These are phyloP conservation scores for Paracentrotus lividus DNA, from an alignment of 53 echinoderm and acorn worm genomes.

Conservation along the genomic window DNA sequence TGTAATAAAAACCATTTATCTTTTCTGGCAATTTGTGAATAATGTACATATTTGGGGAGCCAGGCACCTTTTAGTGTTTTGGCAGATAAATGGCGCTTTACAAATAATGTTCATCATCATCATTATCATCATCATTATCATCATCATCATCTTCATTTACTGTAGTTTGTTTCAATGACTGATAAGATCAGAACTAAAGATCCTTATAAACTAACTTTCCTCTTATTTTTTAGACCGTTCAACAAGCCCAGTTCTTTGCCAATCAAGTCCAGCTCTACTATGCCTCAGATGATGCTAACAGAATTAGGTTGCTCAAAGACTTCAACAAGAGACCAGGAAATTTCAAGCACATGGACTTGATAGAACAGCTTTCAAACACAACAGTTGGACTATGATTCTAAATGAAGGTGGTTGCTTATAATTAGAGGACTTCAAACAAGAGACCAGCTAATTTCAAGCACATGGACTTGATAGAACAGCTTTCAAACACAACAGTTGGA, in stretches of 20 bases:
- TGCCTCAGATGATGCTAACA: constrained; percentile 74
- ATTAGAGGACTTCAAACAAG: constrained; percentile 74
- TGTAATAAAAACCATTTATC: too few relatives aligned
- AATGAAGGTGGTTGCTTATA: constrained; percentile 36
- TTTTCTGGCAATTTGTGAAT: too few relatives aligned
- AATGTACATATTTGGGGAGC: too few relatives aligned
- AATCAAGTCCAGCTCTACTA: constrained; percentile 97
- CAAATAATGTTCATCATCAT: too few relatives aligned
- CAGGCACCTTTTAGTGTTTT: too few relatives aligned
- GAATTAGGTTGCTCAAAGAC: constrained; percentile 70
- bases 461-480: constrained; percentile 73
- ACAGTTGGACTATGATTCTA: background rate
- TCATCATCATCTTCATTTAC: too few relatives aligned
- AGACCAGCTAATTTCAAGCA: constrained; percentile 79
- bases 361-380: constrained; percentile 79
- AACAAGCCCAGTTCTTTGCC: constrained; percentile 95
- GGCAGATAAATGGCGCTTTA: too few relatives aligned
- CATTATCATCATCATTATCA: too few relatives aligned
- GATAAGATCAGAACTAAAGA: too few relatives aligned
- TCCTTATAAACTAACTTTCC: background rate
- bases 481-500: constrained; percentile 69
- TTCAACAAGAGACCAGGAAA: constrained; percentile 85
- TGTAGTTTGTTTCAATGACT: too few relatives aligned
- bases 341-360: constrained; percentile 83
- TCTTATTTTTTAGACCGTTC: constrained; percentile 73